Evolutionary conservation across 1,140 invertebrate species (phyloP).

Genomic region (Zaprionus kolodkinae): DNA sequence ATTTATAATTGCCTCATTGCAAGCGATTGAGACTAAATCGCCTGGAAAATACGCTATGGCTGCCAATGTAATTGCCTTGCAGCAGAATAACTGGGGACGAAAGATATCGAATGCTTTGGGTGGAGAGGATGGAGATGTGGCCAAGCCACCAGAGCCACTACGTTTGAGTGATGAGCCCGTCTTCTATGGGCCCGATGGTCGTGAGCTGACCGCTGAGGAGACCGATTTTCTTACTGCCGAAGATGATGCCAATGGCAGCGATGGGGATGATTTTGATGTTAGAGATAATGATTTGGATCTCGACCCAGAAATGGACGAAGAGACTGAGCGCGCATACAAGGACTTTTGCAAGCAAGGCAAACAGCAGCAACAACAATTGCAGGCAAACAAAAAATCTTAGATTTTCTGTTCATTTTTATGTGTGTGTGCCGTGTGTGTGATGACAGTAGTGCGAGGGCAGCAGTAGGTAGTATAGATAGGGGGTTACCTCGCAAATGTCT

Average conservation of each 20-base stretch:
- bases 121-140: constrained; percentile 65
- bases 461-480: background rate
- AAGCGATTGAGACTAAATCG: constrained; percentile 58
- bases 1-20: constrained; percentile 64
- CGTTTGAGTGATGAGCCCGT: constrained; percentile 81
- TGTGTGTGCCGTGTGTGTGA: constrained; percentile 38
- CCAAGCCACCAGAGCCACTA: constrained; percentile 60
- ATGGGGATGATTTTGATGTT: constrained; percentile 81
- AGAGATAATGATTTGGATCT: constrained; percentile 85
- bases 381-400: constrained; percentile 61
- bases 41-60: constrained; percentile 77
- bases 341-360: constrained; percentile 84
- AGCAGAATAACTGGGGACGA: constrained; percentile 82
- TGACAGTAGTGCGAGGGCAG: constrained; percentile 37
- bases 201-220: constrained; percentile 85
- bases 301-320: constrained; percentile 86
- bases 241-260: constrained; percentile 58
- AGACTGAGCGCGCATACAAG: constrained; percentile 85
- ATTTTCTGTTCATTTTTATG: constrained; percentile 32
- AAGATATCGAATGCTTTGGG: constrained; percentile 72
- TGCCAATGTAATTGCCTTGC: constrained; percentile 75
- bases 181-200: constrained; percentile 85
- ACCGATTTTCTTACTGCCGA: constrained; percentile 83
- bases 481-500: constrained; percentile 28
- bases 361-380: constrained; percentile 41